Conservation (phyloP, 37 sponge, comb jelly and placozoan genomes). For the Dysidea cf. avara region DNA sequence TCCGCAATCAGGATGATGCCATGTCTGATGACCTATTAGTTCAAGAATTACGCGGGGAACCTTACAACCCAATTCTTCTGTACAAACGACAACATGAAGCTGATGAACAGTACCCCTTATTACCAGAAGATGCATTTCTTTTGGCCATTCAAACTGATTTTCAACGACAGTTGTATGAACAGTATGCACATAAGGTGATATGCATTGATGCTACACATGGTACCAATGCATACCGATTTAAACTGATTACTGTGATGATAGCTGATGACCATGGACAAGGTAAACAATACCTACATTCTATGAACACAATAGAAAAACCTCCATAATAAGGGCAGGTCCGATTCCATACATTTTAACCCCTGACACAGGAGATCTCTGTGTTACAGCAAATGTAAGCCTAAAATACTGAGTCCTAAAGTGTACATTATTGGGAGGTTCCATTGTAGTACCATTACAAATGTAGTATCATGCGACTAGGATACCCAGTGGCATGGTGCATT, state of each 20-base stretch:
- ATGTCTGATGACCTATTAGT: background rate
- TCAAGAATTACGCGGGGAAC: slow-evolving; percentile 1
- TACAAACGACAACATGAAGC: slow-evolving; percentile 1
- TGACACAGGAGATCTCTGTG: no score
- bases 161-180: slow-evolving; percentile 6
- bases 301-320: no score
- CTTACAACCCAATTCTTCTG: slow-evolving; percentile 6
- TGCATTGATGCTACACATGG: slow-evolving; percentile 40
- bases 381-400: no score
- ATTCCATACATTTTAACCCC: no score
- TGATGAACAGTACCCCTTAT: background rate
- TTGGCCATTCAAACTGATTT: slow-evolving; percentile 25
- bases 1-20: background rate
- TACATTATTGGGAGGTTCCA: no score
- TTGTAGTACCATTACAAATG: no score
- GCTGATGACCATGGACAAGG: slow-evolving; percentile 12
- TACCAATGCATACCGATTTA: slow-evolving; percentile 29
- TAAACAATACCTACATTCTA: no score
- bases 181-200: slow-evolving; percentile 9
- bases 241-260: slow-evolving; percentile 16
- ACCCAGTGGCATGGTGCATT: slow-evolving; percentile 37
- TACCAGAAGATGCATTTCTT: background rate
- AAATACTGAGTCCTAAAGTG: no score
- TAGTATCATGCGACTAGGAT: background rate
- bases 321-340: no score